These are phyloP conservation scores for Lithophane socia DNA, from an alignment of 2,888 invertebrate species.

Conservation along the genomic window DNA sequence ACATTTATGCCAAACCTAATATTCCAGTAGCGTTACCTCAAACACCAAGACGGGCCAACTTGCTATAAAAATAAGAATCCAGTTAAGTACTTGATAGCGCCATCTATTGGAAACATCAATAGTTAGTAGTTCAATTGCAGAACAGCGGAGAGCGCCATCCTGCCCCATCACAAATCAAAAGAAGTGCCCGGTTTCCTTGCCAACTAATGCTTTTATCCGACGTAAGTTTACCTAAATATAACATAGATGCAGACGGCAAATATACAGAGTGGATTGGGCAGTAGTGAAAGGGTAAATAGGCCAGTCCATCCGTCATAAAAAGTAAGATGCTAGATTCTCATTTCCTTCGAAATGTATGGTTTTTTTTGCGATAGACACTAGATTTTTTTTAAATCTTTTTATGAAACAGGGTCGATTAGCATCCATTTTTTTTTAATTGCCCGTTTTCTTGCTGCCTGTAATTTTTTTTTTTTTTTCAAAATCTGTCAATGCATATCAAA, in stretches of 20 bases:
- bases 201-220: background rate
- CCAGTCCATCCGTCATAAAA: too few species aligned
- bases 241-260: background rate
- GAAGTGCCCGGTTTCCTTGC: background rate
- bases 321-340: too few species aligned
- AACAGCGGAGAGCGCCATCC: background rate
- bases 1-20: background rate
- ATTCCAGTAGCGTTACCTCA: background rate
- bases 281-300: too few species aligned
- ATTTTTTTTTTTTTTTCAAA: too few species aligned
- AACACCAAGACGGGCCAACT: background rate
- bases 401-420: too few species aligned
- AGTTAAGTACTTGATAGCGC: constrained; percentile 6
- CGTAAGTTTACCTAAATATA: too few species aligned
- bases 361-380: too few species aligned
- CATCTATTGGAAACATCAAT: constrained; percentile 31
- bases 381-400: too few species aligned
- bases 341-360: too few species aligned
- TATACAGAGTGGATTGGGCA: background rate
- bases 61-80: background rate
- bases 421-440: too few species aligned
- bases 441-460: too few species aligned
- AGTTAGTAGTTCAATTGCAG: background rate
- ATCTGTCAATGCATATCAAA: too few species aligned
- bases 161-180: background rate